Evolutionary conservation across 2,113 vertebrate species (phyloP), one percentile per base, ranked within the genome.

Genomic region (Vidua chalybeata): DNA sequence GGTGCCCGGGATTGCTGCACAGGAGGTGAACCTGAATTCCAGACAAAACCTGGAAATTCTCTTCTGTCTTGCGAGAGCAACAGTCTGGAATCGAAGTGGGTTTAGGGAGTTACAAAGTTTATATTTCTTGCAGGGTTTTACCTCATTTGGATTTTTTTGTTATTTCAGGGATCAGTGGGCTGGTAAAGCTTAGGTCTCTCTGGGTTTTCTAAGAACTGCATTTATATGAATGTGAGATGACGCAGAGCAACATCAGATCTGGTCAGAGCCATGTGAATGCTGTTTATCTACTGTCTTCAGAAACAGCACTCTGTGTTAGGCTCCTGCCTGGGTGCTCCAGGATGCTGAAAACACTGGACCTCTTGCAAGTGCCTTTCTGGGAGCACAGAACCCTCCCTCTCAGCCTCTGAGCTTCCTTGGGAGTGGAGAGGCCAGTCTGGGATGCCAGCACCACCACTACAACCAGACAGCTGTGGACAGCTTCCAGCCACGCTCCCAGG

Each of bases 351-450:
- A 5, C 2, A 2, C 22, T 24, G 28, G 26, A 52, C 20, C 15
- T 41, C 23, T 61, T 61, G 19, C 27, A 41, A 16, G 26, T 49
- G n/a, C 41, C 24, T 73, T 79, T 77, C 41, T 58, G 22, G 11
- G n/a, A 26, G 22, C 8, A 46, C 39, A 84, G 33, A 83, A 17
- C 13, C 22, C 15, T 73, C 7, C 23, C 8, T n/a, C 15, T n/a
- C 45, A 35, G 41, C 23, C 46, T 63, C 55, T 33, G 27, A 43
- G 27, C 39, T 74, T 52, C 48, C 46, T 13, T 24, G 28, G 43
- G 43, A 61, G 16, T 1, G 0, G 11, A 69, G 55, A 69, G 35
- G 72, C 33, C 1, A 0, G 19, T 12, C 59, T 52, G 68, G 26
- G 27, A 46, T 10, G 21, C 28, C 61, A 84, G 46, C 48, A 75